Base-by-base conservation (phyloP, 2,797 vertebrate genomes). In the Pipistrellus pygmaeus region DNA sequence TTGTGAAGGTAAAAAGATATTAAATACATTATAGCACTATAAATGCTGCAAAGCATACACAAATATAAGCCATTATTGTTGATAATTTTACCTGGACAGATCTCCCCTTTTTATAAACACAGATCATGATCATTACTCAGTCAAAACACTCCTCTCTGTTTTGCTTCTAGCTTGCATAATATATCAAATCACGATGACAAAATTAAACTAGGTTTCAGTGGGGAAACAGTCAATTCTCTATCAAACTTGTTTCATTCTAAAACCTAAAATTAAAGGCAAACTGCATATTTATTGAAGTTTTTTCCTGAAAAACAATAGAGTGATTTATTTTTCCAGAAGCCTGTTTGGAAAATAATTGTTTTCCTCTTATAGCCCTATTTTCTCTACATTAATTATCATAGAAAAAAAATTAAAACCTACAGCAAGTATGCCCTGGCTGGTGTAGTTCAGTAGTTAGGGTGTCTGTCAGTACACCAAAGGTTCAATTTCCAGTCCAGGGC, bases 221-320 rank as follows among this genome's bases (percentile, higher is more conserved):
- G n/a, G 32, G 38, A 91, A 89, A 86, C 6, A 93, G 53, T 57
- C 80, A 85, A 82, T 57, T 32, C 20, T 80, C 30, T 71, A 44
- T 75, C 41, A 51, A 66, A 85, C 0, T 5, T 57, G 41, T 55
- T 86, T 89, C 60, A 57, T 25, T 90, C 55, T 73, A 84, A 95
- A 90, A 93, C 62, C 35, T 38, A 93, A 76, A 85, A 32, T 81
- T 68, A 84, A 80, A 91, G 7, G 68, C 51, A 91, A 92, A 89
- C 35, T 75, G 69, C 3, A 51, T 27, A 85, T 62, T 48, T 78
- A 75, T 3, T 17, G 5, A 87, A 21, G 35, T 91, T 84, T 78
- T 30, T 55, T 77, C 44, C 71, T 84, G 6, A 12, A 91, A 75
- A 46, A 23, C 41, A 93, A 68, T 6, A 77, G 30, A 88, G 38